These are phyloP conservation scores for Cyprinodon diabolis DNA, from an alignment of 2,797 vertebrate genomes.

Conservation along the genomic window DNA sequence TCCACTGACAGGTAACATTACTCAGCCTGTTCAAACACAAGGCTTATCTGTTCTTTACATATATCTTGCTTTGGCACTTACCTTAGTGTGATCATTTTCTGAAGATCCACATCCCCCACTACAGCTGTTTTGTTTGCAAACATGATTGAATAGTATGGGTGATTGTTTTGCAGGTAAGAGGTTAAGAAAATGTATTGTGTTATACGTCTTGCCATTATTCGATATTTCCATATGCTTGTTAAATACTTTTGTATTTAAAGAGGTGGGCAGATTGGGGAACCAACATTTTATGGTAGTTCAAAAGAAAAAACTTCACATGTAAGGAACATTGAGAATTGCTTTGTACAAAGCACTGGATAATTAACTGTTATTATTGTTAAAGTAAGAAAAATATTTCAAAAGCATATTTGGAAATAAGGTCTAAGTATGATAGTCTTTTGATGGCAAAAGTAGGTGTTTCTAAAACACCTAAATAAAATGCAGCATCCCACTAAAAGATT, in stretches of 20 bases:
- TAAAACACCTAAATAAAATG: not conserved
- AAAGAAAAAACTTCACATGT: not conserved
- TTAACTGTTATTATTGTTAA: not conserved
- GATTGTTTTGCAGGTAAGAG: conserved; percentile 4
- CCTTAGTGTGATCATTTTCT: not conserved
- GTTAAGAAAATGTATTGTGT: not conserved
- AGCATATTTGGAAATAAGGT: not conserved
- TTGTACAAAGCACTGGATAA: not conserved
- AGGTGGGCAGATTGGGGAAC: not conserved
- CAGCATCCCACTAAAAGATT: not conserved
- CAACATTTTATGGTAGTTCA: not conserved
- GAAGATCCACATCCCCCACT: not conserved
- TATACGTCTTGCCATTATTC: not conserved
- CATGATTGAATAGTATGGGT: not conserved
- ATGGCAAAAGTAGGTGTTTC: not conserved
- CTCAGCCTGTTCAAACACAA: not conserved
- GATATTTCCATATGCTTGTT: not conserved
- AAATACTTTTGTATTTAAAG: not conserved
- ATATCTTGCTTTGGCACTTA: conserved; percentile 1
- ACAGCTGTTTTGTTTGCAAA: not conserved
- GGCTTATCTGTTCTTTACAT: conserved; percentile 2
- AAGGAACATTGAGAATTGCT: not conserved
- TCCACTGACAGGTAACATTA: conserved; percentile 22
- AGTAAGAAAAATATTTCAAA: not conserved
- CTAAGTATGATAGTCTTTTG: not conserved